A percentile compares a stretch with the other conserved stretches of the same genome.
These are phyloP conservation scores for Caradrina clavipalpis DNA, from an alignment of 2,888 invertebrate genomes.

Conservation along the genomic window DNA sequence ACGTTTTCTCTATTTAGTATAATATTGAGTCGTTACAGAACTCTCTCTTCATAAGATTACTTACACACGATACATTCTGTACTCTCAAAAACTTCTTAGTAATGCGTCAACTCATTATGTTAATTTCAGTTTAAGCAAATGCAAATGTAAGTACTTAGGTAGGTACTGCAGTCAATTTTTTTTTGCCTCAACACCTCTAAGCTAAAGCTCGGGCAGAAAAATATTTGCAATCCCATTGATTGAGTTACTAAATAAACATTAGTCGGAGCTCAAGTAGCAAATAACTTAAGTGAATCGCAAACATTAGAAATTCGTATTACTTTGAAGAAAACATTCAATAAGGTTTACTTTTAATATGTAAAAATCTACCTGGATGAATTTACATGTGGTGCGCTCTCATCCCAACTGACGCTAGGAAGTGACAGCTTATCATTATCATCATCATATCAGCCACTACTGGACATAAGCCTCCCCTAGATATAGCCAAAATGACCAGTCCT, in stretches of 20 bases:
- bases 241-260: conserved; percentile 65
- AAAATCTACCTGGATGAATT: too few species aligned
- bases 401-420: too few species aligned
- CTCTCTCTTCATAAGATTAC: conserved; percentile 44
- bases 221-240: conserved; percentile 59
- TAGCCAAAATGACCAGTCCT: too few species aligned
- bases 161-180: neutral
- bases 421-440: too few species aligned
- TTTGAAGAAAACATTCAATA: conserved; percentile 14
- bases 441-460: too few species aligned
- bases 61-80: conserved; percentile 24
- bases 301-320: conserved; percentile 37
- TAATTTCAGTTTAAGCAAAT: conserved; percentile 32
- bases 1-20: conserved; percentile 49
- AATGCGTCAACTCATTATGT: conserved; percentile 15
- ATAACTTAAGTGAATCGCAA: conserved; percentile 49
- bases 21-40: conserved; percentile 32
- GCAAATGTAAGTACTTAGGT: neutral
- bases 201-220: conserved; percentile 3
- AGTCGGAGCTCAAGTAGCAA: conserved; percentile 56
- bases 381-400: too few species aligned
- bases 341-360: too few species aligned
- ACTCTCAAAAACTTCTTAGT: conserved; percentile 14
- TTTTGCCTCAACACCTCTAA: conserved; percentile 36
- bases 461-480: too few species aligned